Conservation (phyloP, 2,888 invertebrate species). For the Gymnosoma rotundatum region DNA sequence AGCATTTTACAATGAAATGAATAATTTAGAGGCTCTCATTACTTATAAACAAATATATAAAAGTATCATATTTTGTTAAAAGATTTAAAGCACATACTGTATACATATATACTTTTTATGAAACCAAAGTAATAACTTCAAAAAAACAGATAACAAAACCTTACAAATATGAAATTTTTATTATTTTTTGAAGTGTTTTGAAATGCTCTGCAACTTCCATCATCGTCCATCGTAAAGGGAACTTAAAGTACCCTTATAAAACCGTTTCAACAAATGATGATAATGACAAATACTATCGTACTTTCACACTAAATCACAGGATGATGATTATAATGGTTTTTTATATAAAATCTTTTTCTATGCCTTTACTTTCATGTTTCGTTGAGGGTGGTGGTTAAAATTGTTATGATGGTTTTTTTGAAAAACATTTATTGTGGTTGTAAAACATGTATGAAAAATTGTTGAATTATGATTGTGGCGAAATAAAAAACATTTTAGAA, state of each 20-base stretch:
- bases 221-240: background rate
- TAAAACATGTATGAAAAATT: constrained; percentile 58
- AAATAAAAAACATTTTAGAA: constrained; percentile 51
- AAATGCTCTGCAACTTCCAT: background rate
- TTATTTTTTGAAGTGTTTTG: background rate
- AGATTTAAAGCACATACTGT: background rate
- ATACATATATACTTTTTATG: background rate
- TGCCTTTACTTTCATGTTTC: background rate
- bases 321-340: constrained; percentile 21
- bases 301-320: background rate
- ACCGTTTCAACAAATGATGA: constrained; percentile 42
- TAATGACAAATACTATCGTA: background rate
- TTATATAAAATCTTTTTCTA: constrained; percentile 10
- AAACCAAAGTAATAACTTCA: background rate
- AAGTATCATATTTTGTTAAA: background rate
- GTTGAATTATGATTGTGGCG: constrained; percentile 65
- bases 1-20: too few relatives aligned
- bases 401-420: constrained; percentile 21
- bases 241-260: constrained; percentile 21
- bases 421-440: constrained; percentile 50
- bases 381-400: constrained; percentile 26
- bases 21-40: too few relatives aligned
- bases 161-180: constrained; percentile 12
- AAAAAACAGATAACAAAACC: constrained; percentile 7
- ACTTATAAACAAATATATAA: too few relatives aligned